Conservation (phyloP, 2,113 vertebrate genomes). For the Chaenogobius annularis region DNA sequence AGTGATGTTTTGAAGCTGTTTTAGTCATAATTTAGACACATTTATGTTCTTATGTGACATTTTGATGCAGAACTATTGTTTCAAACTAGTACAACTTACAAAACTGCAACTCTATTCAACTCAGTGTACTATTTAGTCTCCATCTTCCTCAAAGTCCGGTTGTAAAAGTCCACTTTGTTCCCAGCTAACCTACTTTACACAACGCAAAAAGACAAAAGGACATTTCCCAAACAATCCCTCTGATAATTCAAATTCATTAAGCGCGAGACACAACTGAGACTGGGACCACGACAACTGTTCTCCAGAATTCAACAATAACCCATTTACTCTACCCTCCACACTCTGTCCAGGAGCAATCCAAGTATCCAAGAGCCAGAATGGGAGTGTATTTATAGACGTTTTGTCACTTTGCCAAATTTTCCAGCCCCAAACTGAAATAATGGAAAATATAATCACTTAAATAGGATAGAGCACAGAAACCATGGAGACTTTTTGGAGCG, state of each 20-base stretch:
- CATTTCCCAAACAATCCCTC: conserved; percentile 3
- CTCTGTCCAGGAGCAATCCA: not conserved
- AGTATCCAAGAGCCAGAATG: not conserved
- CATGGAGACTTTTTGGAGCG: not conserved
- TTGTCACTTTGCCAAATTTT: not conserved
- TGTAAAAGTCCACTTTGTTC: not conserved
- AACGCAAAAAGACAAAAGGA: conserved; percentile 4
- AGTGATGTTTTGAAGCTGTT: not conserved
- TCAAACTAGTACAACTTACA: not conserved
- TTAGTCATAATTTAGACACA: not conserved
- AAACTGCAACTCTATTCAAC: too few species aligned
- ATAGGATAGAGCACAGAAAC: not conserved
- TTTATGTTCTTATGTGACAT: too few species aligned
- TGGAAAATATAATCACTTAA: conserved; percentile 1
- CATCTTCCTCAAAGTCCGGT: not conserved
- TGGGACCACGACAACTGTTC: not conserved
- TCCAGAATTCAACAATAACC: not conserved
- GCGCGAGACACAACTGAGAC: conserved; percentile 2
- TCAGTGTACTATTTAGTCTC: not conserved
- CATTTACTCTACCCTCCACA: not conserved
- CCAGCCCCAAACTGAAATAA: not conserved
- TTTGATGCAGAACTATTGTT: too few species aligned
- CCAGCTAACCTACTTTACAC: conserved; percentile 6
- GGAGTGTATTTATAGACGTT: not conserved
- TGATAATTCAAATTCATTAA: conserved; percentile 13